Conservation (phyloP, 1,140 invertebrate genomes). For the Eufriesea mexicana region DNA sequence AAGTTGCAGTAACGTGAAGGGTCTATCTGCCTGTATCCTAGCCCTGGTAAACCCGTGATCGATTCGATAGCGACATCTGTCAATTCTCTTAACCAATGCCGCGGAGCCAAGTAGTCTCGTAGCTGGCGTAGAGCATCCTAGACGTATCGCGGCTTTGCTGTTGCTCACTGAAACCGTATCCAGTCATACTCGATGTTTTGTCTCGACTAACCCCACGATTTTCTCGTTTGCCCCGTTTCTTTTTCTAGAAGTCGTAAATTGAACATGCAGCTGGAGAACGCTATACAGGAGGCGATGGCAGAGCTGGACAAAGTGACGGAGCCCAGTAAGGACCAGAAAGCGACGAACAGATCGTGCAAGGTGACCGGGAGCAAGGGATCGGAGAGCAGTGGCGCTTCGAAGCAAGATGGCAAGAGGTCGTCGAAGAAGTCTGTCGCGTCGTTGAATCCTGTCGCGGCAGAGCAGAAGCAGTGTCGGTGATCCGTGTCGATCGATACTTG, state of each 20-base stretch:
- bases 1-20: neutral
- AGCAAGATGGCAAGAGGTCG: conserved; percentile 69
- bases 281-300: conserved; percentile 95
- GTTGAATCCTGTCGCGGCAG: conserved; percentile 55
- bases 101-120: conserved; percentile 13
- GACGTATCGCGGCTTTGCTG: conserved; percentile 29
- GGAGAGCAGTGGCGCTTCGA: conserved; percentile 36
- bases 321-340: conserved; percentile 58
- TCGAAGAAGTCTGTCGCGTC: conserved; percentile 68
- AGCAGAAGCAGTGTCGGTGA: conserved; percentile 71
- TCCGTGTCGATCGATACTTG: conserved; percentile 31
- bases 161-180: conserved; percentile 32
- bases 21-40: neutral
- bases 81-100: neutral
- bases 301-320: conserved; percentile 84
- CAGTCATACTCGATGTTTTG: neutral
- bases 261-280: conserved; percentile 92
- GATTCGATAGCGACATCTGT: neutral
- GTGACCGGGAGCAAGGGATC: conserved; percentile 44
- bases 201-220: conserved; percentile 58
- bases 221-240: conserved; percentile 58
- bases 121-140: conserved; percentile 17
- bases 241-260: conserved; percentile 92
- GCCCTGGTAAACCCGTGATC: neutral
- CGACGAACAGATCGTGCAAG: conserved; percentile 41